These are phyloP conservation scores for Galago senegalensis DNA, from an alignment of 2,797 vertebrate genomes.

Conservation along the genomic window DNA sequence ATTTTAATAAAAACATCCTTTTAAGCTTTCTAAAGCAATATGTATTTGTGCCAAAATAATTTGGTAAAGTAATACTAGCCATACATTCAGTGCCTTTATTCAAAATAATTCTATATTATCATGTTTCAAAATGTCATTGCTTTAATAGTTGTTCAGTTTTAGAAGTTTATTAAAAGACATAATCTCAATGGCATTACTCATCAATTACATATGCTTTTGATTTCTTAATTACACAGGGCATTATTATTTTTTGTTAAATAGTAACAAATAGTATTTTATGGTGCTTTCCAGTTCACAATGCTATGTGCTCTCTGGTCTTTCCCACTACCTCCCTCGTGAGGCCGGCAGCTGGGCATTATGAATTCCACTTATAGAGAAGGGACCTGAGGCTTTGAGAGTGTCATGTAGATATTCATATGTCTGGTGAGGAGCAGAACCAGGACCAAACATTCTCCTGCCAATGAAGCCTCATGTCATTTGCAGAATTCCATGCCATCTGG, in stretches of 20 bases:
- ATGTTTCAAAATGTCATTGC: background rate
- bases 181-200: background rate
- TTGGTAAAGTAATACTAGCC: background rate
- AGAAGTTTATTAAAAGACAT: background rate
- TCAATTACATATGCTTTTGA: background rate
- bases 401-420: background rate
- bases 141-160: background rate
- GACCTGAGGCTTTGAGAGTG: background rate
- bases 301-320: background rate
- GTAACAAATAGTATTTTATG: background rate
- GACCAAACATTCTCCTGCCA: background rate
- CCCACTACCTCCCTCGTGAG: background rate
- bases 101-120: conserved; percentile 25
- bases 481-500: background rate
- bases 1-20: conserved; percentile 18
- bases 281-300: background rate
- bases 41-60: background rate
- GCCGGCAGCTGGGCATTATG: background rate
- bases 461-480: background rate
- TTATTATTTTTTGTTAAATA: background rate
- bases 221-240: background rate
- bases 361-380: background rate
- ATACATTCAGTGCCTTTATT: background rate
- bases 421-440: background rate
- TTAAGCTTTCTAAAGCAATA: conserved; percentile 6